Percentiles rank a stretch among this genome's conserved stretches.
Conservation (phyloP, 2,113 vertebrate genomes). For the Zosterops lateralis region DNA sequence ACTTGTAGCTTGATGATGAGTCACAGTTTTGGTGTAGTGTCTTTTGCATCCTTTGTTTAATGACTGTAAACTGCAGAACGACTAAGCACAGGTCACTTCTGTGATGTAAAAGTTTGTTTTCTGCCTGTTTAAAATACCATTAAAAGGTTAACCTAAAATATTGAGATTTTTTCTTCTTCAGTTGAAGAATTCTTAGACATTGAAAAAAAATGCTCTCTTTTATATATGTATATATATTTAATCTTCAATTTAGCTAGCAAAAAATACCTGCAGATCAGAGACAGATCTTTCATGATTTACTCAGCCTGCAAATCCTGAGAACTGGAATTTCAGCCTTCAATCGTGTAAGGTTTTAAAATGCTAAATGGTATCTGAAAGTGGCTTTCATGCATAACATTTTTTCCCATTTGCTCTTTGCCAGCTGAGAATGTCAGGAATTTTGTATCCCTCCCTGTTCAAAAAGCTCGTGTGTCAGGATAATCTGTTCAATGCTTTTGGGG, state of each 20-base stretch:
- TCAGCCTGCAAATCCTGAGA: not conserved
- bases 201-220: not conserved
- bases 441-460: not conserved
- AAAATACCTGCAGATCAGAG: not conserved
- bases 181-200: not conserved
- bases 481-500: not conserved
- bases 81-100: not conserved
- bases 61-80: not conserved
- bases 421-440: conserved; percentile 67
- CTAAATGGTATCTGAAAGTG: conserved; percentile 11
- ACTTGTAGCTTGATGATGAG: not conserved
- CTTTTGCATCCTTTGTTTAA: not conserved
- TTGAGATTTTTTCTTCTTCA: not conserved
- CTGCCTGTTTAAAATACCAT: not conserved
- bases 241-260: not conserved
- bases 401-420: conserved; percentile 59
- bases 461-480: not conserved
- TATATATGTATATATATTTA: too few species aligned
- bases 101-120: not conserved
- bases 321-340: not conserved
- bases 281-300: not conserved
- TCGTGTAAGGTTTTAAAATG: not conserved
- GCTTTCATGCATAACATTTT: conserved; percentile 28
- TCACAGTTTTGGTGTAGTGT: not conserved
- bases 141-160: not conserved